A percentile compares a stretch with the other conserved stretches of the same genome.
phyloP scores from a whole-genome alignment of 2,797 vertebrate species.

The Schizothorax lantsangensis region DNA sequence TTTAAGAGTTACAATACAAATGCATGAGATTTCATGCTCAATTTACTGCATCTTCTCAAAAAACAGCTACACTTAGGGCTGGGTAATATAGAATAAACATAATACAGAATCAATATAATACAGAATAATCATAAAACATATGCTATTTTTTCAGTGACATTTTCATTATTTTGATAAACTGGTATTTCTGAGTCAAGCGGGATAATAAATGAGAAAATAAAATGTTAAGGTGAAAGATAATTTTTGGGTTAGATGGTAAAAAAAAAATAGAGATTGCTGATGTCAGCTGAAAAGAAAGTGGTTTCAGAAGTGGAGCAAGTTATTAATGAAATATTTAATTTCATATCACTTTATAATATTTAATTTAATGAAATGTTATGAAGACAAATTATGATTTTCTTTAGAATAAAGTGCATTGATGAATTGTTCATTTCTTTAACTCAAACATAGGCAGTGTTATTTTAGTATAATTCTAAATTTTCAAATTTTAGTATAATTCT shows the following conservation, averaged over 20 bases:
- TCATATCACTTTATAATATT: neutral
- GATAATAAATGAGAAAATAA: too few relatives aligned
- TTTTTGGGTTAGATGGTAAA: neutral
- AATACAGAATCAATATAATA: too few relatives aligned
- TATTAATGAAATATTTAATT: too few relatives aligned
- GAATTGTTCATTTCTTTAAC: neutral
- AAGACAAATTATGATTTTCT: too few relatives aligned
- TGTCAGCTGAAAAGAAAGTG: neutral
- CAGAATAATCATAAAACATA: neutral
- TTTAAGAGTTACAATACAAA: neutral
- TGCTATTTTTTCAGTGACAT: neutral
- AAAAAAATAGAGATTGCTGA: neutral
- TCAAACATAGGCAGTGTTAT: neutral
- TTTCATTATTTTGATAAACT: neutral
- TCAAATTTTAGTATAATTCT: too few relatives aligned
- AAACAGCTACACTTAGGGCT: neutral
- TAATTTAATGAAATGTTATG: neutral
- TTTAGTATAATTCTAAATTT: neutral
- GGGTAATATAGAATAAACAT: neutral
- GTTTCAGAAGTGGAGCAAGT: neutral
- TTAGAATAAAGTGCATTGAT: neutral
- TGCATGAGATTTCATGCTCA: neutral
- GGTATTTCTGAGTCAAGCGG: neutral
- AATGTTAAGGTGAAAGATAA: neutral
- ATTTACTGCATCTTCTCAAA: neutral